These are phyloP conservation scores for Notechis scutatus DNA, from an alignment of 2,113 vertebrate species.

Conservation along the genomic window DNA sequence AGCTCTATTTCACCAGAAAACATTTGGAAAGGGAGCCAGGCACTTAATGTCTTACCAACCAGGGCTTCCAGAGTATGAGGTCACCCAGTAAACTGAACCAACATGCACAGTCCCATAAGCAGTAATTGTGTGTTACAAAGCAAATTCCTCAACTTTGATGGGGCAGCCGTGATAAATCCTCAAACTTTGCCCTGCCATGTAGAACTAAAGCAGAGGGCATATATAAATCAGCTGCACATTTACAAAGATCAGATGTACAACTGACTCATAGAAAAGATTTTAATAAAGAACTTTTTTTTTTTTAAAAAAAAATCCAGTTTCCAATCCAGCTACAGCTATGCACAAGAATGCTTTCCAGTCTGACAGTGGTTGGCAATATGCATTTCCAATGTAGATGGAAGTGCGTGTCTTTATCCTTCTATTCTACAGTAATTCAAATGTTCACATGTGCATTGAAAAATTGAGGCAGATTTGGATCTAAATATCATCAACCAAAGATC, in stretches of 20 bases:
- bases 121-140: too few relatives aligned
- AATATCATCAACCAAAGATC: neutral
- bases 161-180: neutral
- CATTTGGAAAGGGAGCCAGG: neutral
- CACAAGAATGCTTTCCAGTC: neutral
- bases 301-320: neutral
- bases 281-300: neutral
- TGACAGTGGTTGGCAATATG: neutral
- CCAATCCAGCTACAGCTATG: neutral
- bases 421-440: neutral
- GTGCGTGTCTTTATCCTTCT: neutral
- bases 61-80: neutral
- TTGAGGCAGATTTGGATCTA: neutral
- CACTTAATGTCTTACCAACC: neutral
- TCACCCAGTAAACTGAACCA: neutral
- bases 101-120: neutral
- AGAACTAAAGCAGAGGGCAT: neutral
- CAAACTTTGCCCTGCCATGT: neutral
- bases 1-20: neutral
- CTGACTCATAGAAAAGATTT: neutral
- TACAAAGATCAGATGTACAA: neutral
- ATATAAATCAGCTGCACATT: neutral
- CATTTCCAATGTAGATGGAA: neutral
- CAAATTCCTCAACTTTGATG: neutral
- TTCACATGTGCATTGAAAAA: neutral